Conservation (phyloP, 2,888 invertebrate genomes). For the Callosobruchus maculatus region DNA sequence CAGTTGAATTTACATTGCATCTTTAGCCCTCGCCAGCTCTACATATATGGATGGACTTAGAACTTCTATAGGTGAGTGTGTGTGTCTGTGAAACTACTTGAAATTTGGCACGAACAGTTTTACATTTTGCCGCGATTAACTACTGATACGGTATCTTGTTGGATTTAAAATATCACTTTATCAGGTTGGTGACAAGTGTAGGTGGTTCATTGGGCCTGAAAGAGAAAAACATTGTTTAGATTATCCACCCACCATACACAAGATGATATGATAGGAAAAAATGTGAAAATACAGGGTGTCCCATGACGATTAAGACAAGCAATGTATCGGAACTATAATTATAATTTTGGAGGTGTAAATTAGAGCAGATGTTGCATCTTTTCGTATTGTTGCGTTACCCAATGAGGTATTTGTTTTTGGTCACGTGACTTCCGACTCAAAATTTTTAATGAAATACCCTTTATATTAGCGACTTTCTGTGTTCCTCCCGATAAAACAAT, state of each 20-base stretch:
- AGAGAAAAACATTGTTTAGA: slow-evolving; percentile 37
- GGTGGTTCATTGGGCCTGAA: slow-evolving; percentile 52
- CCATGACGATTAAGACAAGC: too few relatives aligned
- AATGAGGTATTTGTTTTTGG: too few relatives aligned
- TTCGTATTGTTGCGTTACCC: too few relatives aligned
- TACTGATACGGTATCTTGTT: slow-evolving; percentile 39
- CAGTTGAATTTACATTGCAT: slow-evolving; percentile 7
- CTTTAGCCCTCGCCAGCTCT: slow-evolving; percentile 30
- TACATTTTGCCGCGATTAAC: slow-evolving; percentile 40
- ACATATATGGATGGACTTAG: slow-evolving; percentile 20
- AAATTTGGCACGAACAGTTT: slow-evolving; percentile 45
- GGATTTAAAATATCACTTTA: slow-evolving; percentile 45
- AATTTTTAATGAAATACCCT: too few relatives aligned
- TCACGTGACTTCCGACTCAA: too few relatives aligned
- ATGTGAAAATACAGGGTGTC: too few relatives aligned
- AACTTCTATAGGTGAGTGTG: slow-evolving; percentile 7
- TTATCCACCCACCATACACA: not conserved
- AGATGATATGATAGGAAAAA: not conserved
- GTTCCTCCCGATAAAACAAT: too few relatives aligned
- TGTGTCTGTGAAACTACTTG: slow-evolving; percentile 27
- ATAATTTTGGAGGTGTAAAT: too few relatives aligned
- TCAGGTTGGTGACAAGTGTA: slow-evolving; percentile 44
- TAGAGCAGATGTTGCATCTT: too few relatives aligned
- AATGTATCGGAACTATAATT: too few relatives aligned
- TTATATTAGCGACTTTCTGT: too few relatives aligned